phyloP scores from a whole-genome alignment of 1,140 invertebrate species.

The Aphelenchoides besseyi region DNA sequence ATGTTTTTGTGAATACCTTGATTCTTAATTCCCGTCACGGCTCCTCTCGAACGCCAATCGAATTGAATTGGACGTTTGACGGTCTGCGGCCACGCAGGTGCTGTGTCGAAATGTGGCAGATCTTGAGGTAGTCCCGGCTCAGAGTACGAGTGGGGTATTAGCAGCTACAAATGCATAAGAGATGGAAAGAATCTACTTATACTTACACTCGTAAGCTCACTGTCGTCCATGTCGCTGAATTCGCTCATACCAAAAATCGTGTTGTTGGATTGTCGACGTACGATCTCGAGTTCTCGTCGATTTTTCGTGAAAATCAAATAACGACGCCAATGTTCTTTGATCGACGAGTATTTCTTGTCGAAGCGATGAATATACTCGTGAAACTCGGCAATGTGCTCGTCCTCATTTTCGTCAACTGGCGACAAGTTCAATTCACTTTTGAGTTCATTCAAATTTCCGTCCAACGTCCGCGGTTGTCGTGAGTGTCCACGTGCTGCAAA shows the following conservation, averaged over 20 bases:
- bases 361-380: not conserved
- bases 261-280: not conserved
- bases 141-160: not conserved
- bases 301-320: not conserved
- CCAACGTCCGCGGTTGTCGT: not conserved
- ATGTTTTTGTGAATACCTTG: not conserved
- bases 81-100: not conserved
- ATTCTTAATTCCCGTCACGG: conserved; percentile 4
- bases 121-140: not conserved
- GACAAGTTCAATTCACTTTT: not conserved
- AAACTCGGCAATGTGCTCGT: not conserved
- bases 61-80: not conserved
- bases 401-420: not conserved
- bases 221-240: not conserved
- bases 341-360: not conserved
- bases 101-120: conserved; percentile 4
- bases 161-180: conserved; percentile 5
- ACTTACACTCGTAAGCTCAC: not conserved
- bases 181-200: not conserved
- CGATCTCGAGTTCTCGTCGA: not conserved
- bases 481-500: not conserved
- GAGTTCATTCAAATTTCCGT: not conserved
- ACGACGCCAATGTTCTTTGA: conserved; percentile 1
- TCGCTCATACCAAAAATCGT: not conserved
- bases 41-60: not conserved